Evolutionary conservation across 2,797 vertebrate species (phyloP).

Genomic region (Urosaurus nigricauda): DNA sequence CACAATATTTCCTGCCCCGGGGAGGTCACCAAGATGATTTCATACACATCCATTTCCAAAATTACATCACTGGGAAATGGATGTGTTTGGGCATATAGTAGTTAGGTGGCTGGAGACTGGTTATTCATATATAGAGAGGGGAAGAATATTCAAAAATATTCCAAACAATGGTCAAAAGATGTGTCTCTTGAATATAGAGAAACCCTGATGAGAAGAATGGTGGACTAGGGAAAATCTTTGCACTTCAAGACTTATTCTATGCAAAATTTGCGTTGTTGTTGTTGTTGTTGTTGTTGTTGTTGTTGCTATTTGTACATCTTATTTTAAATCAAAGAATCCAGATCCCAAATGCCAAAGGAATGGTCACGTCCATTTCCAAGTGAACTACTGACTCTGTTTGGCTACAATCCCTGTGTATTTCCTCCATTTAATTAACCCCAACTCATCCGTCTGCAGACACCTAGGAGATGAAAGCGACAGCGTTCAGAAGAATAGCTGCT

Average conservation of each 20-base stretch:
- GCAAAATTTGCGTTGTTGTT: no score
- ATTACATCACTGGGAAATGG: neutral
- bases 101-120: neutral
- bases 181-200: no score
- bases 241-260: no score
- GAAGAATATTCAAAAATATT: no score
- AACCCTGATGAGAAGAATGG: no score
- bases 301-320: no score
- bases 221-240: no score
- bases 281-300: no score
- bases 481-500: conserved; percentile 22
- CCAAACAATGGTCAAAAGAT: no score
- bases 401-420: fast-evolving
- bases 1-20: neutral
- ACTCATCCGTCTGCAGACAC: conserved; percentile 24
- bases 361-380: neutral
- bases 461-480: conserved; percentile 28
- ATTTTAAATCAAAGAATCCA: neutral
- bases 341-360: neutral
- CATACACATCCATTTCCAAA: neutral
- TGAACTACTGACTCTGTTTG: neutral
- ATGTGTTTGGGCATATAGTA: neutral
- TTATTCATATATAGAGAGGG: no score
- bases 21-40: neutral
- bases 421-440: neutral